phyloP scores from a whole-genome alignment of 1,140 invertebrate genomes.

The Bursaphelenchus mucronatus region DNA sequence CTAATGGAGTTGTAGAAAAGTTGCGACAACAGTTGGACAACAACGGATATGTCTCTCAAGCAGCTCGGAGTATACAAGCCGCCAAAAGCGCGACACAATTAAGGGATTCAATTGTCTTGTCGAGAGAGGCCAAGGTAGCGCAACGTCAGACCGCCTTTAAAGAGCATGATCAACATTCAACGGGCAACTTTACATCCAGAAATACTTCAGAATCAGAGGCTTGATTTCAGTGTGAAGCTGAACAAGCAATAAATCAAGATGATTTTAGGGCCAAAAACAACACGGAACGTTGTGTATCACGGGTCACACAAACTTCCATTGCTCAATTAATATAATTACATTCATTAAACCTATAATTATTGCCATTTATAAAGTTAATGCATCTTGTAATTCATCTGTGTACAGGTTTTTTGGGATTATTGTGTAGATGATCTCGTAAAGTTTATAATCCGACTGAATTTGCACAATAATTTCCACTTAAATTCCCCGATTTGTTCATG shows the following conservation, averaged over 20 bases:
- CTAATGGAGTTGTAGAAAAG: conserved; percentile 29
- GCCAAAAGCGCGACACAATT: conserved; percentile 44
- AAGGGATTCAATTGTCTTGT: conserved; percentile 39
- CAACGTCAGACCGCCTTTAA: conserved; percentile 43
- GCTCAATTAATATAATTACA: background rate
- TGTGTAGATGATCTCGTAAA: background rate
- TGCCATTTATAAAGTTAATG: too few relatives aligned
- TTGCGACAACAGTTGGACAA: conserved; percentile 47
- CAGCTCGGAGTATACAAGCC: conserved; percentile 36
- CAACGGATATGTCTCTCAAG: conserved; percentile 52
- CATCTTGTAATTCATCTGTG: too few relatives aligned
- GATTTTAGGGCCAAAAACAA: background rate
- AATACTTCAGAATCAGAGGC: too few relatives aligned
- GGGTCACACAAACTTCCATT: background rate
- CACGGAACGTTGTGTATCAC: background rate
- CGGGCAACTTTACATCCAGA: conserved; percentile 6
- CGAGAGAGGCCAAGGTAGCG: conserved; percentile 41
- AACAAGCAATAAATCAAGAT: too few relatives aligned
- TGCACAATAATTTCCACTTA: background rate
- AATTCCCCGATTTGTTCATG: too few relatives aligned
- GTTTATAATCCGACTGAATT: background rate
- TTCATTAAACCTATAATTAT: background rate
- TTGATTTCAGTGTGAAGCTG: too few relatives aligned
- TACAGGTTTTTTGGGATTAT: too few relatives aligned
- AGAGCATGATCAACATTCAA: conserved; percentile 12